These are phyloP conservation scores for Catonia carolina DNA, from an alignment of 2,888 invertebrate species.

Conservation along the genomic window DNA sequence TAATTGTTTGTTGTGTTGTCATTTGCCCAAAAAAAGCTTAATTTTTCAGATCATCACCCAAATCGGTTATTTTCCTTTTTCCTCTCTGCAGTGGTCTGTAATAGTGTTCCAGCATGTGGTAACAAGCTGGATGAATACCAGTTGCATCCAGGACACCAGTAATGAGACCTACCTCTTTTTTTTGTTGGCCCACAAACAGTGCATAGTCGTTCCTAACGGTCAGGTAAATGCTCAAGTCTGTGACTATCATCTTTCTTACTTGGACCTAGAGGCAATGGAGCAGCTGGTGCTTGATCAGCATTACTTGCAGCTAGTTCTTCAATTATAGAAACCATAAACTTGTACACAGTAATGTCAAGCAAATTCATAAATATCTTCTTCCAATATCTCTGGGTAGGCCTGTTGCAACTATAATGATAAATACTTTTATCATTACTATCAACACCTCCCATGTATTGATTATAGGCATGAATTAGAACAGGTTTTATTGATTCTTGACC, in stretches of 20 bases:
- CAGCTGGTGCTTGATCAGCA: neutral
- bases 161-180: slow-evolving; percentile 5
- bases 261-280: neutral
- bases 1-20: too few relatives aligned
- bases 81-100: too few relatives aligned
- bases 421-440: neutral
- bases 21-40: too few relatives aligned
- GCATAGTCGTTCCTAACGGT: neutral
- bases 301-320: slow-evolving; percentile 2
- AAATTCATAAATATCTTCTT: neutral
- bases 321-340: slow-evolving; percentile 15
- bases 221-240: slow-evolving; percentile 9
- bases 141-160: slow-evolving; percentile 14
- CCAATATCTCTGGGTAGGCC: slow-evolving; percentile 16
- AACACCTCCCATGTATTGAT: slow-evolving; percentile 12
- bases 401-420: slow-evolving; percentile 2
- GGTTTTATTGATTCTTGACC: slow-evolving; percentile 13
- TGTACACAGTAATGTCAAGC: neutral
- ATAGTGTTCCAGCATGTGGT: too few relatives aligned
- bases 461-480: slow-evolving; percentile 17
- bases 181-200: neutral
- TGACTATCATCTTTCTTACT: slow-evolving; percentile 1
- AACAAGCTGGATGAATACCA: slow-evolving; percentile 20
- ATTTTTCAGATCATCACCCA: too few relatives aligned
- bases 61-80: too few relatives aligned